Evolutionary conservation across 2,113 vertebrate species (phyloP), one percentile per base, ranked within the genome.

Genomic region (Neodontobutis hainanensis): DNA sequence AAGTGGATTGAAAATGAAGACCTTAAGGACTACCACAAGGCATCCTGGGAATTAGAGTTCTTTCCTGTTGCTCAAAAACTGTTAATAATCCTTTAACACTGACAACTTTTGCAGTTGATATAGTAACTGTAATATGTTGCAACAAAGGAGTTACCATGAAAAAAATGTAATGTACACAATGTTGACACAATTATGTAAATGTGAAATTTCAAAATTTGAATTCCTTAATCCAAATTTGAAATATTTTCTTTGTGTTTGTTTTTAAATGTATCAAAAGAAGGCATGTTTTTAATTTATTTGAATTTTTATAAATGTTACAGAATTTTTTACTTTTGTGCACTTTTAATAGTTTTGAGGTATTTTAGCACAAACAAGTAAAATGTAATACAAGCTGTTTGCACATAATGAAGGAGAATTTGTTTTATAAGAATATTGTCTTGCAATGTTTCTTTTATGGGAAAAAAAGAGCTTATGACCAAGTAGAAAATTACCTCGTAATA

Each of bases 41-140:
- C 91, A 0, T 94, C 93, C 47, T 98, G 97, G 97, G 95, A 99
- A 89, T 82, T 78, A 12, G 94, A 98, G 68, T 99, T 99, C 84
- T 88, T 91, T 45, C 96, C 96, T 1, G 95, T 96, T 68, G 96
- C 95, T 51, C 85, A 92, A 77, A 94, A 94, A 51, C 94, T 99
- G 68, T 85, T 89, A 32, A 83, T 84, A n/a, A 92, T 87, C 43
- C 91, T 97, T 34, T 36, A 11, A 35, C 32, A 14, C 1, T 35
- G 11, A 53, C 1, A 7, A 36, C 5, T 36, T 11, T 81, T 72
- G n/a, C 70, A 75, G 32, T 52, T 65, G 12, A 3, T 46, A 46
- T 46, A 14, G 10, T 4, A 46, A 46, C 12, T 6, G 8, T 40
- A 6, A 40, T 8, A 40, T 40, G 8, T 40, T 40, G 5, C 8